These are phyloP conservation scores for Amniataba percoides DNA, from an alignment of 2,797 vertebrate genomes.

Conservation along the genomic window DNA sequence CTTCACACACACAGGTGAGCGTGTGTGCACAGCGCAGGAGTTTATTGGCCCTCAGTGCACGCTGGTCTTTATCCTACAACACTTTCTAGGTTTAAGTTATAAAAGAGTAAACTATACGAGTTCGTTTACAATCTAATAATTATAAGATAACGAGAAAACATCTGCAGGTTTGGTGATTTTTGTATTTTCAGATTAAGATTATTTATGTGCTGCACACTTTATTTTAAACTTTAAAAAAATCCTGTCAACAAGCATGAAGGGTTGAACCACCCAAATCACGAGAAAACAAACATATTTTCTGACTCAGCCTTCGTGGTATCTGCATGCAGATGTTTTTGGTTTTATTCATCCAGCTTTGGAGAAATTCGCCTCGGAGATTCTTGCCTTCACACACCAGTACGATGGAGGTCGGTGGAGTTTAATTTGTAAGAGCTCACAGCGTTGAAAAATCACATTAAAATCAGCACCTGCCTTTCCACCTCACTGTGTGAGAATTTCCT, in stretches of 20 bases:
- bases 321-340: neutral
- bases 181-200: neutral
- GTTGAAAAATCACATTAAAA: too few relatives aligned
- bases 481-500: too few relatives aligned
- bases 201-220: too few relatives aligned
- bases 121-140: neutral
- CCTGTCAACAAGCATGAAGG: too few relatives aligned
- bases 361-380: neutral
- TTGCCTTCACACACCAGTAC: neutral
- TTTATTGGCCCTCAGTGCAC: conserved; percentile 5
- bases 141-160: too few relatives aligned
- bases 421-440: neutral
- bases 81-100: neutral
- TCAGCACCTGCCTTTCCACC: too few relatives aligned
- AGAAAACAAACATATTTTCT: too few relatives aligned
- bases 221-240: neutral
- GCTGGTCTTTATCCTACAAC: neutral
- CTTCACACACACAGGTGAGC: conserved; percentile 38
- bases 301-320: too few relatives aligned
- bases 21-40: conserved; percentile 8
- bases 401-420: neutral
- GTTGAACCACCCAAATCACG: neutral
- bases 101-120: neutral
- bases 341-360: neutral
- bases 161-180: too few relatives aligned